A percentile compares a stretch with the other conserved stretches of the same genome.
These are phyloP conservation scores for Nomada flava DNA, from an alignment of 2,888 invertebrate species.

Conservation along the genomic window DNA sequence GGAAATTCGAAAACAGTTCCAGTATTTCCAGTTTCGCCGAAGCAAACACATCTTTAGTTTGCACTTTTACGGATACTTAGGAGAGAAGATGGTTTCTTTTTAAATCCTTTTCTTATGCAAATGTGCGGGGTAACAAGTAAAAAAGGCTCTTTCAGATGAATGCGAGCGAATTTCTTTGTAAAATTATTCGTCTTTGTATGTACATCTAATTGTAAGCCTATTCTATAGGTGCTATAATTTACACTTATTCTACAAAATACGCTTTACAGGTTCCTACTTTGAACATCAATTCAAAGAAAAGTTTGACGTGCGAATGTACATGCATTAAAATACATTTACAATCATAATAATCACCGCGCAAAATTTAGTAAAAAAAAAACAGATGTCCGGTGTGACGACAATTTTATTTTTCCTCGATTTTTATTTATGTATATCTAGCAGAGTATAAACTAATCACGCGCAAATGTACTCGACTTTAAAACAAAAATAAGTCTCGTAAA, in stretches of 20 bases:
- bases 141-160: background rate
- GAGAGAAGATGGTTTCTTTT: background rate
- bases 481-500: no score
- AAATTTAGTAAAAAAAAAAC: no score
- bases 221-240: background rate
- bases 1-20: constrained; percentile 17
- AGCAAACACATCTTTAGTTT: background rate
- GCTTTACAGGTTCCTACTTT: background rate
- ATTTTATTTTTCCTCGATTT: background rate
- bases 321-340: no score
- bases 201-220: background rate
- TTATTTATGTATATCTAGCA: no score
- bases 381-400: no score
- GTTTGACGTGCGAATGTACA: no score
- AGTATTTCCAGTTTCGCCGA: constrained; percentile 48
- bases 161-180: background rate
- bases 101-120: constrained; percentile 8
- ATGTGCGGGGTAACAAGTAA: background rate
- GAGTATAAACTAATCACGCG: no score
- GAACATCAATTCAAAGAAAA: no score
- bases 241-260: background rate
- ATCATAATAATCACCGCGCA: no score
- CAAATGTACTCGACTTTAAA: no score
- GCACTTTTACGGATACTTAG: background rate
- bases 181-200: background rate